Base-by-base conservation (phyloP, 2,888 invertebrate genomes). In the Aplocera efformata region DNA sequence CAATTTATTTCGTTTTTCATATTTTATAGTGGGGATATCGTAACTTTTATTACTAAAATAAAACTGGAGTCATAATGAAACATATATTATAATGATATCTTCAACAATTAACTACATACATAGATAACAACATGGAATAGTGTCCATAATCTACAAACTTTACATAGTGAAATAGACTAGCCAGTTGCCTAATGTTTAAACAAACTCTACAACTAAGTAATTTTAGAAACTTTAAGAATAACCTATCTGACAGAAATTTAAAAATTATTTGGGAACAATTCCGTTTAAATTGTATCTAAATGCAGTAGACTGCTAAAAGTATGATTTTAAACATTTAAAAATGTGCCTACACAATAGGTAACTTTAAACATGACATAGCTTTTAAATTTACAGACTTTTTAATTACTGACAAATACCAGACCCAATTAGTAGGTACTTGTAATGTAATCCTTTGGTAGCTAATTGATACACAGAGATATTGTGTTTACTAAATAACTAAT, bases 41-140 rank as follows among this genome's bases (percentile, higher is more conserved):
- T n/a, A n/a, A n/a, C n/a, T n/a, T n/a, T n/a, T n/a, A n/a, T n/a
- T n/a, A 17, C 13, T 6, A 42, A 28, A 1, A 17, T 32, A 26
- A 42, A 25, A 30, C 2, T 9, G 7, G 11, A 11, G 25, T 10
- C 1, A 32, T 13, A 13, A 10, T 48, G 41, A 42, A 52, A 49
- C 42, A 34, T 17, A 48, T 44, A 45, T 41, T 56, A 53, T 53
- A 55, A 55, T 53, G 13, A 48, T 50, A 49, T 41, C 39, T 45
- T 47, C 50, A 56, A 52, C 53, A 59, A 51, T 35, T 39, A 33
- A 46, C 32, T 44, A 40, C 24, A 41, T 43, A 37, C 27, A 41
- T 31, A 36, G 36, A 41, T 40, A 46, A 46, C 29, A 50, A 44
- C 10, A 39, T 31, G 32, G 44, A 45, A 45, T 41, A 33, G 29